Percentiles rank a stretch among this genome's conserved stretches.
Evolutionary conservation across 2,113 vertebrate species (phyloP).

Genomic region (Ovis aries): ARS-UI_Ramb_v3.0 NC_056054.1:125275501-125276000

Average conservation of each 20-base stretch:
- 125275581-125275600: neutral
- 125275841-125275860: neutral
- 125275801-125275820: neutral
- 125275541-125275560: neutral
- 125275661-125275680: neutral
- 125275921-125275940: neutral
- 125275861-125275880: neutral
- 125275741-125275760: neutral
- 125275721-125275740: neutral
- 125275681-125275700: neutral
- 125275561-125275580: neutral
- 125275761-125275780: neutral
- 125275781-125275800: neutral
- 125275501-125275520: neutral
- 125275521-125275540: neutral
- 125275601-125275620: neutral
- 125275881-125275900: neutral
- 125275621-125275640: neutral
- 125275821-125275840: neutral
- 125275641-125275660: neutral
- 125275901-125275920: neutral
- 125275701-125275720: neutral
- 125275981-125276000: neutral
- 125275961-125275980: neutral
- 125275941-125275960: neutral